phyloP scores from a whole-genome alignment of 30 jellyfish, hydroid and myxozoan species.

The Hydractinia echinata region DNA sequence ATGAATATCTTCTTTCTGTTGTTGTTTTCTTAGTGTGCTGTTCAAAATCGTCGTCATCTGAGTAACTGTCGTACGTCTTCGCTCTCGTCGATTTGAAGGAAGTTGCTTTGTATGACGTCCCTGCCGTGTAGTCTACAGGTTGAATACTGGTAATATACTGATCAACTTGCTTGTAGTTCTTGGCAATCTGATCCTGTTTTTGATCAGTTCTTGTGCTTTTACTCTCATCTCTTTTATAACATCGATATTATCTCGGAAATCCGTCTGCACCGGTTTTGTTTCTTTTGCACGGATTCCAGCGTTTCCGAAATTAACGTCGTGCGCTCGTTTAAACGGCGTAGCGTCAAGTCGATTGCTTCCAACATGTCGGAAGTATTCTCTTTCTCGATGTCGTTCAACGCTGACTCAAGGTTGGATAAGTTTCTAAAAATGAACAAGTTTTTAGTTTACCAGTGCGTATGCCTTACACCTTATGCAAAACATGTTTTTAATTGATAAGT shows the following conservation, averaged over 20 bases:
- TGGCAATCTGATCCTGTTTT: conserved; percentile 17
- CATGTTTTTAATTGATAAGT: too few relatives aligned
- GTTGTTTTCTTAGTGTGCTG: neutral
- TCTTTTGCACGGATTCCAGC: conserved; percentile 15
- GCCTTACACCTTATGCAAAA: too few relatives aligned
- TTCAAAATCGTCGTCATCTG: neutral
- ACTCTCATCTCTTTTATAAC: conserved; percentile 15
- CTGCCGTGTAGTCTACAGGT: neutral
- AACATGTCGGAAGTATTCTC: conserved; percentile 13
- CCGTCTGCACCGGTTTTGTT: conserved; percentile 2
- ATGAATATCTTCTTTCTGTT: neutral
- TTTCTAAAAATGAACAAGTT: neutral
- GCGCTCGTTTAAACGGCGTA: conserved; percentile 12
- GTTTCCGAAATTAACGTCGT: conserved; percentile 1
- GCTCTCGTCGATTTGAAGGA: neutral
- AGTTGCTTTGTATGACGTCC: too few relatives aligned
- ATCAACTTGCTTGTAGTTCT: conserved; percentile 10
- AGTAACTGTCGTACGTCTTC: neutral
- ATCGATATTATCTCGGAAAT: neutral
- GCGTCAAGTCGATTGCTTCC: conserved; percentile 19
- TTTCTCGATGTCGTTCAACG: neutral
- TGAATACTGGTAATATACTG: neutral
- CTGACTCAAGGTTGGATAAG: neutral
- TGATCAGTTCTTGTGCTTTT: conserved; percentile 1
- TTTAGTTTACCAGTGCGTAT: too few relatives aligned